Conservation (phyloP, 2,113 vertebrate genomes). For the Equus quagga region DNA sequence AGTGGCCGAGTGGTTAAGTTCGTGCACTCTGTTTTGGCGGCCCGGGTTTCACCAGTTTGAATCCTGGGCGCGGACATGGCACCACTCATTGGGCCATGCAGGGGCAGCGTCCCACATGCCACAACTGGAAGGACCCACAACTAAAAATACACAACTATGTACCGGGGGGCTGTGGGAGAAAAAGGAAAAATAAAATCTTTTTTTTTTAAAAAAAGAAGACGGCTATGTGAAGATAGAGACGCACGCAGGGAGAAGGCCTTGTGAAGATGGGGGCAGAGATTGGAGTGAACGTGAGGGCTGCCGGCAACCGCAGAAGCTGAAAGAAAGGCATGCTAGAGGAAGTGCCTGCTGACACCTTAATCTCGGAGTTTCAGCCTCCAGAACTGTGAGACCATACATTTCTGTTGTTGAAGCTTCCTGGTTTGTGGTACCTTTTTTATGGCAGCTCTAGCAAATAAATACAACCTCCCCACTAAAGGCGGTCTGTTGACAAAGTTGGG, state of each 20-base stretch:
- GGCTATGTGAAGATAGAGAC: neutral
- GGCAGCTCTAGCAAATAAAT: neutral
- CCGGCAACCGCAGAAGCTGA: neutral
- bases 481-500: neutral
- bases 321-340: neutral
- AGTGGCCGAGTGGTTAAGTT: too few relatives aligned
- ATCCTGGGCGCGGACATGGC: too few relatives aligned
- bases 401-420: neutral
- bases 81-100: too few relatives aligned
- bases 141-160: too few relatives aligned
- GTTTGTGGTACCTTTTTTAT: neutral
- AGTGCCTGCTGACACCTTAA: neutral
- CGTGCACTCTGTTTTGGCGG: too few relatives aligned
- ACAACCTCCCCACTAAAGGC: neutral
- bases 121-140: too few relatives aligned
- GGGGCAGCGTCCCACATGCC: too few relatives aligned
- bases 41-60: too few relatives aligned
- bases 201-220: too few relatives aligned
- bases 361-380: neutral
- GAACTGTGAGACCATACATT: neutral
- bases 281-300: neutral
- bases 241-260: neutral
- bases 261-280: neutral
- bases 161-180: too few relatives aligned
- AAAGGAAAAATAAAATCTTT: too few relatives aligned